Evolutionary conservation across 2,797 vertebrate species (phyloP).

Genomic region (Amazona ochrocephala): DNA sequence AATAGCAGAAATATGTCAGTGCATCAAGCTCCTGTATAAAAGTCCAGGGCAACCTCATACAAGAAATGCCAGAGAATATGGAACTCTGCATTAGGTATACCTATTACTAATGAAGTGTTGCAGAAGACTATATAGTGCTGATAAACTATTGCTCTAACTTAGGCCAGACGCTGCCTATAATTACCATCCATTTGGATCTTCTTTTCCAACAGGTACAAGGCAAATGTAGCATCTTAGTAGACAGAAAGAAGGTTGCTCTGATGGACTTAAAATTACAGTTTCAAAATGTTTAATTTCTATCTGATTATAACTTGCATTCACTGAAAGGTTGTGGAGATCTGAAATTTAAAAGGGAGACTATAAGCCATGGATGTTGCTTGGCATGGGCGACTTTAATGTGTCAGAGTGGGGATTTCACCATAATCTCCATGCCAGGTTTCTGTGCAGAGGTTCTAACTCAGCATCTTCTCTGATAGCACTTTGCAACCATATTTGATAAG

Average conservation of each 20-base stretch:
- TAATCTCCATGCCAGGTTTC: not conserved
- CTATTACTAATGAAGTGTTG: not conserved
- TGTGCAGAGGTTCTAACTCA: not conserved
- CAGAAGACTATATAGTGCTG: not conserved
- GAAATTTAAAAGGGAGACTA: not conserved
- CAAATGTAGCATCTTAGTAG: not conserved
- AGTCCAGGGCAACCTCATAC: not conserved
- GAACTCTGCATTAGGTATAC: not conserved
- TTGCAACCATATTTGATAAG: not conserved
- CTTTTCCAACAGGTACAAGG: not conserved
- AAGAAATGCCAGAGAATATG: not conserved
- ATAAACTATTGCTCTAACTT: not conserved
- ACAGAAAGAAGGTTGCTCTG: not conserved
- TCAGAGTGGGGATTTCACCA: not conserved
- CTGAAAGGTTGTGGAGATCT: not conserved
- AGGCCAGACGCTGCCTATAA: not conserved
- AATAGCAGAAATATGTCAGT: not conserved
- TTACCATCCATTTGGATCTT: not conserved
- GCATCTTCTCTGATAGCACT: not conserved
- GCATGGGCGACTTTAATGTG: not conserved
- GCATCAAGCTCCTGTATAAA: not conserved
- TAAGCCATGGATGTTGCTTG: not conserved
- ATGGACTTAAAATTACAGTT: not conserved
- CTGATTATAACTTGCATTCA: not conserved
- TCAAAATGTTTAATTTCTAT: not conserved